These are phyloP conservation scores for Apeltes quadracus DNA, from an alignment of 2,113 vertebrate species.

Conservation along the genomic window DNA sequence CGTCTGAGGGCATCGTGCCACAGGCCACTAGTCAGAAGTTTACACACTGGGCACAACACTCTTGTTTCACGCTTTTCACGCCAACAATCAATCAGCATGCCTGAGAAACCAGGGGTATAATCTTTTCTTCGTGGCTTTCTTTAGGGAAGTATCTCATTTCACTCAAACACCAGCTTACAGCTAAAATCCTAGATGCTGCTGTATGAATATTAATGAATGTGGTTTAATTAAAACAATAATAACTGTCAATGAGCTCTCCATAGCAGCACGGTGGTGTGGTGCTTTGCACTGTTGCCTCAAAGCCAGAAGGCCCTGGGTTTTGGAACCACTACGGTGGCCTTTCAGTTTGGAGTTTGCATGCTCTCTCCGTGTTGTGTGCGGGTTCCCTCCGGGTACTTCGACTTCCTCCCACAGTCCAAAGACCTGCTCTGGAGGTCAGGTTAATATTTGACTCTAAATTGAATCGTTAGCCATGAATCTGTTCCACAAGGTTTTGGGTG, in stretches of 20 bases:
- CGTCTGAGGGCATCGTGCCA: constrained; percentile 58
- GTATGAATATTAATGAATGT: constrained; percentile 45
- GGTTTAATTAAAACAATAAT: constrained; percentile 15
- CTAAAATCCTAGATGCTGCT: constrained; percentile 28
- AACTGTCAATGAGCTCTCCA: constrained; percentile 5
- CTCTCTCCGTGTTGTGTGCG: no score
- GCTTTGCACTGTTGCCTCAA: no score
- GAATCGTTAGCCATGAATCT: constrained; percentile 2
- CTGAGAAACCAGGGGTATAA: constrained; percentile 35
- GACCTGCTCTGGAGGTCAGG: no score
- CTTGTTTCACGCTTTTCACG: constrained; percentile 42
- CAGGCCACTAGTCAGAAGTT: constrained; percentile 49
- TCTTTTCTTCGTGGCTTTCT: neutral
- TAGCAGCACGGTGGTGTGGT: neutral
- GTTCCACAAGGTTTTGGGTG: neutral
- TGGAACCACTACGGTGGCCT: no score
- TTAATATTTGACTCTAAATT: no score
- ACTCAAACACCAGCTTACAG: constrained; percentile 33
- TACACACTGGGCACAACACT: constrained; percentile 50
- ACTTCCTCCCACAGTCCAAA: no score
- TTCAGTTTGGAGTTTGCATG: no score
- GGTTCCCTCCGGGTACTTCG: no score
- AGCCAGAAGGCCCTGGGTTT: no score
- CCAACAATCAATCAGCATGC: constrained; percentile 53
- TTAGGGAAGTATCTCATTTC: constrained; percentile 45